These are phyloP conservation scores for Promerops cafer DNA, from an alignment of 2,113 vertebrate species.

Conservation along the genomic window DNA sequence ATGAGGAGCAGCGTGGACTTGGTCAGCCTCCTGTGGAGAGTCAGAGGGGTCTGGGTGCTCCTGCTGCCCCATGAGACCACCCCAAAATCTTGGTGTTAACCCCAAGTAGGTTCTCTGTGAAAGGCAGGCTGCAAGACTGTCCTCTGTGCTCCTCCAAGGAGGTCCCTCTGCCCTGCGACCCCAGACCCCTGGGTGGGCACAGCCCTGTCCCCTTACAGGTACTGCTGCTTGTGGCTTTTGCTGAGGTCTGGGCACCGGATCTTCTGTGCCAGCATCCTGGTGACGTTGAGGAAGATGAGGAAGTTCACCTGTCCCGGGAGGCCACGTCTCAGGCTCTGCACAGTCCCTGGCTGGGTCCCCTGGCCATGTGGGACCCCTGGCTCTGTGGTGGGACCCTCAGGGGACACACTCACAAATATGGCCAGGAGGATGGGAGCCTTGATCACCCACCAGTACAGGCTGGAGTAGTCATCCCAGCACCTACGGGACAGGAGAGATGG, in stretches of 20 bases:
- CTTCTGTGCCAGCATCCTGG: slow-evolving; percentile 69
- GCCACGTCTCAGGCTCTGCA: not conserved
- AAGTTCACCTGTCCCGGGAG: slow-evolving; percentile 28
- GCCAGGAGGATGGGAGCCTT: slow-evolving; percentile 72
- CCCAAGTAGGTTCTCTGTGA: not conserved
- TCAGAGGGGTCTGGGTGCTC: not conserved
- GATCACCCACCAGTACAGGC: slow-evolving; percentile 73
- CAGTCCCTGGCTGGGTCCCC: not conserved
- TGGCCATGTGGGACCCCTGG: rapidly evolving
- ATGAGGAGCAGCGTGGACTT: slow-evolving; percentile 69
- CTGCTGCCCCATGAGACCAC: not conserved
- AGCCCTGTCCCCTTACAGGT: slow-evolving; percentile 48
- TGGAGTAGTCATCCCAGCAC: slow-evolving; percentile 73
- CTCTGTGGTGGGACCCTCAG: not conserved
- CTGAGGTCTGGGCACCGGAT: slow-evolving; percentile 49
- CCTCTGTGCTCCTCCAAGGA: not conserved
- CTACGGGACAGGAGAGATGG: not conserved
- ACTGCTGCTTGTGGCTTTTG: slow-evolving; percentile 54
- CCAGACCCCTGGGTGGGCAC: rapidly evolving
- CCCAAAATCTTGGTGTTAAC: not conserved
- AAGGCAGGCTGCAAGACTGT: not conserved
- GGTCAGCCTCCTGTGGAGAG: slow-evolving; percentile 45
- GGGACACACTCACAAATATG: slow-evolving; percentile 64
- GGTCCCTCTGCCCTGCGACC: not conserved
- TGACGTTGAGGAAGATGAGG: slow-evolving; percentile 75